A percentile compares a stretch with the other conserved stretches of the same genome.
Evolutionary conservation across 2,797 vertebrate species (phyloP).

Genomic region (Gymnothorax reevesii): DNA sequence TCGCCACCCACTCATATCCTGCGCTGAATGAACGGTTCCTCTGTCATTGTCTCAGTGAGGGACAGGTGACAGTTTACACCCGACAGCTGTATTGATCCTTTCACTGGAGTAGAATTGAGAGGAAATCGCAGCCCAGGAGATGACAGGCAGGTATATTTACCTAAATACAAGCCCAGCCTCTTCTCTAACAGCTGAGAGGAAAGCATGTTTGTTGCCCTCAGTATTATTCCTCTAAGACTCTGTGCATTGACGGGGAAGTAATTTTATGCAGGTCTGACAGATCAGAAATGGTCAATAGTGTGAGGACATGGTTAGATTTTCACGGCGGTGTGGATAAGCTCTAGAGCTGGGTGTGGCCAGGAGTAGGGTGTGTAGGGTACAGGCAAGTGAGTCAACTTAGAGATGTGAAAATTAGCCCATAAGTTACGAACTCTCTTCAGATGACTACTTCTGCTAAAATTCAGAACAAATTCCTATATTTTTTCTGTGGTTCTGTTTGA

Average conservation of each 20-base stretch:
- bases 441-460: no score
- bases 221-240: no score
- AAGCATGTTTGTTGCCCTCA: not conserved
- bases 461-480: not conserved
- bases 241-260: no score
- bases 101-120: slow-evolving; percentile 11
- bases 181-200: not conserved
- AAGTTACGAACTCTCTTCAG: no score
- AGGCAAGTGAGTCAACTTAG: not conserved
- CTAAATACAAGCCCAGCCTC: slow-evolving; percentile 12
- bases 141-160: slow-evolving; percentile 11
- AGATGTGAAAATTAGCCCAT: not conserved
- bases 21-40: not conserved
- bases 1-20: not conserved
- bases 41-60: slow-evolving; percentile 5
- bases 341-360: not conserved
- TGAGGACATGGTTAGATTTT: not conserved
- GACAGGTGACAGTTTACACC: slow-evolving; percentile 17
- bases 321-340: not conserved
- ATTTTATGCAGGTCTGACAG: not conserved
- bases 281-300: not conserved
- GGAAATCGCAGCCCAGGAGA: slow-evolving; percentile 8
- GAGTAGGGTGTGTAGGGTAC: not conserved
- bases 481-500: not conserved
- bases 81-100: slow-evolving; percentile 16